Conservation (phyloP, 2,113 vertebrate genomes). For the Azemiops feae region DNA sequence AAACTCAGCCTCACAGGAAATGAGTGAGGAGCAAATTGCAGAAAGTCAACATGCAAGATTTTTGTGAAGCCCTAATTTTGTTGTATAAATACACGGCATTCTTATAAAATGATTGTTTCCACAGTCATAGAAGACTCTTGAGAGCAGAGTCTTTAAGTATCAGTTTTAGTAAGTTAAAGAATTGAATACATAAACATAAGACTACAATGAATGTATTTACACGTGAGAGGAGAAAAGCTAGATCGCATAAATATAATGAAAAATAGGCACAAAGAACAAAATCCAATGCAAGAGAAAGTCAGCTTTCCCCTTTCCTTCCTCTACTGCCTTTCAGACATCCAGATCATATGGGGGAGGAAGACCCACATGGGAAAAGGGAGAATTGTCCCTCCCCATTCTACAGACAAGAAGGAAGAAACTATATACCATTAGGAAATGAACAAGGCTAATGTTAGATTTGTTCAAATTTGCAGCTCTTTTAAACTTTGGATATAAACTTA, state of each 20-base stretch:
- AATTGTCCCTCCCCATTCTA: not conserved
- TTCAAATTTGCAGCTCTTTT: not conserved
- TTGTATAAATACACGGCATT: conserved; percentile 25
- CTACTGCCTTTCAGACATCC: not conserved
- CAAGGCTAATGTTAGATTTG: not conserved
- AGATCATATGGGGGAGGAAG: not conserved
- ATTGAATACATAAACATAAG: not conserved
- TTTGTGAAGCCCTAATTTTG: conserved; percentile 37
- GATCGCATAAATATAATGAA: not conserved
- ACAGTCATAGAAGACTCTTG: not conserved
- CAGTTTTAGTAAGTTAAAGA: not conserved
- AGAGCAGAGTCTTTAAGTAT: not conserved
- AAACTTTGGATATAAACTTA: not conserved
- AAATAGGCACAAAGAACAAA: not conserved
- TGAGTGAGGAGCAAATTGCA: conserved; percentile 78
- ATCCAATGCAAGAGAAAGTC: not conserved
- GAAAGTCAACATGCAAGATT: conserved; percentile 46
- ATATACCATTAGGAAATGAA: not conserved
- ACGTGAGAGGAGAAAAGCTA: not conserved
- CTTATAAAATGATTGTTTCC: not conserved
- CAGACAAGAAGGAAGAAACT: not conserved
- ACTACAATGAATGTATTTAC: not conserved
- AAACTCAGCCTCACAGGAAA: conserved; percentile 88
- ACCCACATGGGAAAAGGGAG: not conserved
- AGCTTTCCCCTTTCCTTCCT: not conserved